A percentile compares a stretch with the other conserved stretches of the same genome.
Evolutionary conservation across 2,888 invertebrate genomes (phyloP).

Genomic region (Agrochola litura): DNA sequence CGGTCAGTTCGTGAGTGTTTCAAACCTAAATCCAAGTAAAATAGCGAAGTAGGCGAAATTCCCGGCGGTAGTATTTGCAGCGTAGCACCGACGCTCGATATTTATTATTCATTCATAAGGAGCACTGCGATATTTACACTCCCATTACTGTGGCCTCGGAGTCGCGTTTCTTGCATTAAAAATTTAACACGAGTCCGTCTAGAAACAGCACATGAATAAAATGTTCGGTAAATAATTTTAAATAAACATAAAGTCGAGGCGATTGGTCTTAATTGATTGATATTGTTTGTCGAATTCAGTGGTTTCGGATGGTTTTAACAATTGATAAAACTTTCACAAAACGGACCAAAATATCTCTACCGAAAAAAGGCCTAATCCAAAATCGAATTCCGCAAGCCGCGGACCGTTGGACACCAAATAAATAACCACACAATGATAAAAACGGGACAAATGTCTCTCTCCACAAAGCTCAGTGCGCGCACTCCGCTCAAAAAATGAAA

Average conservation of each 20-base stretch:
- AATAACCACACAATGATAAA: constrained; percentile 73
- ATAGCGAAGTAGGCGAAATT: constrained; percentile 67
- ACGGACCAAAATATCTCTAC: constrained; percentile 37
- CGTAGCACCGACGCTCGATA: constrained; percentile 75
- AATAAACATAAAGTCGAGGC: constrained; percentile 67
- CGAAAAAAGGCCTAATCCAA: constrained; percentile 62
- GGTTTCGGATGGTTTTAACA: constrained; percentile 28
- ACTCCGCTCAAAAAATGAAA: constrained; percentile 77
- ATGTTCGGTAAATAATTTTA: constrained; percentile 73
- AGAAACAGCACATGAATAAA: constrained; percentile 70
- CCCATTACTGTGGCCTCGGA: constrained; percentile 84
- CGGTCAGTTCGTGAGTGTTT: constrained; percentile 63
- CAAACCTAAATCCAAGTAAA: constrained; percentile 64
- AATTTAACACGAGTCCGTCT: constrained; percentile 82
- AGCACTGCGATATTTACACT: constrained; percentile 87
- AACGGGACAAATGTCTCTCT: constrained; percentile 70
- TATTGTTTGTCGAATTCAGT: constrained; percentile 25
- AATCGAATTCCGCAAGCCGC: constrained; percentile 66
- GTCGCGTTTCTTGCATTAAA: constrained; percentile 86
- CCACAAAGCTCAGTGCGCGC: constrained; percentile 67
- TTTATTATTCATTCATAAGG: constrained; percentile 88
- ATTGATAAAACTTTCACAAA: constrained; percentile 37
- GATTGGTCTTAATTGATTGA: constrained; percentile 48
- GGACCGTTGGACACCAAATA: constrained; percentile 67
- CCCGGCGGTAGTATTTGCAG: constrained; percentile 77